Evolutionary conservation across 1,140 invertebrate genomes (phyloP), one percentile per base, ranked within the genome.

Genomic region (Lepidostoma basale): DNA sequence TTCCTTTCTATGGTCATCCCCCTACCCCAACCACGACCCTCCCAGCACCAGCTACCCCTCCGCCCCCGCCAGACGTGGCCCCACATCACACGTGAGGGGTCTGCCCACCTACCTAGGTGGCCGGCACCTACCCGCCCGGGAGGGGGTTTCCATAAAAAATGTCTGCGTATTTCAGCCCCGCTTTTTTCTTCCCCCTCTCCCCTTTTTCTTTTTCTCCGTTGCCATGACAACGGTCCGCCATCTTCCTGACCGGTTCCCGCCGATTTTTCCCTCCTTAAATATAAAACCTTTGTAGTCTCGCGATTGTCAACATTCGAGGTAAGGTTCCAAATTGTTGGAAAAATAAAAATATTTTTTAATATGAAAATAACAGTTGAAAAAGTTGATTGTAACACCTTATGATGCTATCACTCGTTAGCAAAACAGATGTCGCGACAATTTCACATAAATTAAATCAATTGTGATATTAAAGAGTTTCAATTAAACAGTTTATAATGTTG

Each of bases 121-220:
- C n/a, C n/a, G n/a, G n/a, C n/a, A n/a, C 9, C 9, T 9, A 39
- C 36, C n/a, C n/a, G 45, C 4, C 16, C 5, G 20, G 25, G 25
- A 23, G 25, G 52, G 40, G 56, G 40, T 8, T 18, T 60, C 52
- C 67, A 69, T 69, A 69, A 69, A 69, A 69, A 69, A 69, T 69
- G 67, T 64, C 49, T 56, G 62, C 62, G 60, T 60, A 56, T 62
- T 64, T 49, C 60, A 33, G 67, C 40, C 62, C 25, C 40, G 39
- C 54, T 69, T 69, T 69, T 69, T 69, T 63, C 67, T n/a, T 2
- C 28, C 66, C 59, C 44, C 30, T 10, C 39, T 45, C 65, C n/a
- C n/a, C 58, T n/a, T 40, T 62, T 68, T 59, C 54, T 68, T 60
- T 47, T 44, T 40, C 64, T 23, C 25, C 18, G 56, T 69, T 33